Base-by-base conservation (phyloP, 2,888 invertebrate genomes). In the Tenthredo amoena region DNA sequence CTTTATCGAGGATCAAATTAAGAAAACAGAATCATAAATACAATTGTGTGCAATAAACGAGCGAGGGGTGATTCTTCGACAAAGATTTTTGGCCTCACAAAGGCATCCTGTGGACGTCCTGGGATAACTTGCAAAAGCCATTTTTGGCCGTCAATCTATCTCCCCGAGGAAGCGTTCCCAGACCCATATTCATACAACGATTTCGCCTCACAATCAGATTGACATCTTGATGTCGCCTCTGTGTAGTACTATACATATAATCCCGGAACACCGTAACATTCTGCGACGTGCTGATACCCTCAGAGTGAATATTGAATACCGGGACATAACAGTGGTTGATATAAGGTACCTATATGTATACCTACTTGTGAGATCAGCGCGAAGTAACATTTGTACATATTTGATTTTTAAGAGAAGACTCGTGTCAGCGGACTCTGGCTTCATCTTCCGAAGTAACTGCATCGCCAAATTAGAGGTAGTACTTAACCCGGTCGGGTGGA, bases 161-260 rank as follows among this genome's bases (percentile, higher is more conserved):
- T 77, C 58, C 79, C 58, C 15, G 40, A 62, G 40, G 40, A 81
- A 81, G 26, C 37, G 58, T 81, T 81, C 21, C 40, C 58, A 37
- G 58, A 62, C 58, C 40, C 58, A 62, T 81, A 81, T 81, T 62
- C 81, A 40, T 81, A 81, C 40, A 40, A 37, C 37, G 62, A 81
- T 81, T 81, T n/a, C 79, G 37, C 62, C 62, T 79, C 40, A 81
- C 81, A 81, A 58, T 81, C 58, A 81, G 81, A 81, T 62, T 81
- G 81, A 81, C 81, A 81, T 81, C 58, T 79, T 81, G 81, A 81
- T 62, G 81, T 62, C 40, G 40, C 81, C 81, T 77, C n/a, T 76
- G 50, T 62, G 21, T 58, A 26, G 74, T 10, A 43, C 55, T 81
- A 62, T 31, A 47, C 62, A 10, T 62, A 40, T 81, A 58, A 81